Conservation (phyloP, 2,797 vertebrate genomes). For the Sebastes aleutianus region DNA sequence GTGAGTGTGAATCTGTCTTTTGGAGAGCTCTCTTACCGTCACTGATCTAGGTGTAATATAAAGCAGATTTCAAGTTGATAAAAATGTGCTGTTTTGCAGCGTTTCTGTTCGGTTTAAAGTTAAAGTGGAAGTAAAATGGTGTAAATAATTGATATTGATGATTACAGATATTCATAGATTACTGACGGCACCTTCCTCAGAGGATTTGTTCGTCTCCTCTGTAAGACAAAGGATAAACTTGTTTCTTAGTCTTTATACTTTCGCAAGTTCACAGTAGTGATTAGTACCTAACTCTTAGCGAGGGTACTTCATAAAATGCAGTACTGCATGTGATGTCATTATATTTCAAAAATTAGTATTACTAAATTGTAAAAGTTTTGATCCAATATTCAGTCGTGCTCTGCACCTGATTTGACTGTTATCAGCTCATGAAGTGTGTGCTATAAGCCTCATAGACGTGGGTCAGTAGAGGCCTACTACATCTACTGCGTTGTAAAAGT, state of each 20-base stretch:
- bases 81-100: neutral
- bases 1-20: constrained; percentile 15
- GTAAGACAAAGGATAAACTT: neutral
- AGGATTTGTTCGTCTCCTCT: neutral
- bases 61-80: constrained; percentile 5
- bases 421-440: too few relatives aligned
- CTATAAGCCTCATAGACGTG: too few relatives aligned
- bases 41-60: constrained; percentile 1
- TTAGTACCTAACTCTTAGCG: neutral
- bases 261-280: neutral
- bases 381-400: neutral
- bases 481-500: too few relatives aligned
- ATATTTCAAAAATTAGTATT: neutral
- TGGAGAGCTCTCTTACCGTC: neutral
- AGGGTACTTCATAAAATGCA: neutral
- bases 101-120: neutral
- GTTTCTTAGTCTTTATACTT: neutral
- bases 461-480: too few relatives aligned
- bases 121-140: neutral
- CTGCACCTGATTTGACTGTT: too few relatives aligned
- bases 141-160: constrained; percentile 6
- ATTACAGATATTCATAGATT: neutral
- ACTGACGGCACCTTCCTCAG: neutral
- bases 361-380: neutral
- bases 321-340: neutral